Percentiles rank a stretch among this genome's conserved stretches.
These are phyloP conservation scores for Drosophila bipectinata DNA, from an alignment of 1,140 invertebrate genomes.

Conservation along the genomic window DNA sequence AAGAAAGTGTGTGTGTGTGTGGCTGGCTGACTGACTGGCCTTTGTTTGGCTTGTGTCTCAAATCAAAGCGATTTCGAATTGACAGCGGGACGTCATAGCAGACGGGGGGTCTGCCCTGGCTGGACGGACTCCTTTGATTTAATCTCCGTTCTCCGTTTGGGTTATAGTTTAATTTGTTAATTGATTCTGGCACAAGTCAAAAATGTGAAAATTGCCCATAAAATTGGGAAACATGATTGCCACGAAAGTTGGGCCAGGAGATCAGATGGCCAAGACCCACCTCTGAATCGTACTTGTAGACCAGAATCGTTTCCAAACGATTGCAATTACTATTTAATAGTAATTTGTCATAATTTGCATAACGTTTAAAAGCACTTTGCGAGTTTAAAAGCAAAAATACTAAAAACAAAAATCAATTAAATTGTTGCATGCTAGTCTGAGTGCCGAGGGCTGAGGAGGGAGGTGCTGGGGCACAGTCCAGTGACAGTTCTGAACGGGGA, in stretches of 20 bases:
- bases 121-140: slow-evolving; percentile 39
- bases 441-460: background rate
- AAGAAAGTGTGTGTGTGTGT: slow-evolving; percentile 7
- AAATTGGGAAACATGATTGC: slow-evolving; percentile 47
- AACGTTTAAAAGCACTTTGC: slow-evolving; percentile 73
- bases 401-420: slow-evolving; percentile 68
- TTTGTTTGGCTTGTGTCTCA: slow-evolving; percentile 68
- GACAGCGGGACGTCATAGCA: slow-evolving; percentile 64
- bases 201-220: slow-evolving; percentile 48
- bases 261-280: too few relatives aligned
- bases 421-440: slow-evolving; percentile 53
- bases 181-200: slow-evolving; percentile 73
- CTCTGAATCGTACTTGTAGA: background rate
- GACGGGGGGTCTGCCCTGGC: slow-evolving; percentile 32
- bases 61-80: slow-evolving; percentile 68
- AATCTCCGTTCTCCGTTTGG: slow-evolving; percentile 11
- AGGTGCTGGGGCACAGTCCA: background rate
- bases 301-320: slow-evolving; percentile 64
- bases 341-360: slow-evolving; percentile 80
- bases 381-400: slow-evolving; percentile 38
- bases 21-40: slow-evolving; percentile 14
- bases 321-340: slow-evolving; percentile 69
- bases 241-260: background rate
- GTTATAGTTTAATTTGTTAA: slow-evolving; percentile 56
- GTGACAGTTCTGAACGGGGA: slow-evolving; percentile 28